Evolutionary conservation across 2,888 invertebrate species (phyloP).

Genomic region (Drosophila neonasuta): DNA sequence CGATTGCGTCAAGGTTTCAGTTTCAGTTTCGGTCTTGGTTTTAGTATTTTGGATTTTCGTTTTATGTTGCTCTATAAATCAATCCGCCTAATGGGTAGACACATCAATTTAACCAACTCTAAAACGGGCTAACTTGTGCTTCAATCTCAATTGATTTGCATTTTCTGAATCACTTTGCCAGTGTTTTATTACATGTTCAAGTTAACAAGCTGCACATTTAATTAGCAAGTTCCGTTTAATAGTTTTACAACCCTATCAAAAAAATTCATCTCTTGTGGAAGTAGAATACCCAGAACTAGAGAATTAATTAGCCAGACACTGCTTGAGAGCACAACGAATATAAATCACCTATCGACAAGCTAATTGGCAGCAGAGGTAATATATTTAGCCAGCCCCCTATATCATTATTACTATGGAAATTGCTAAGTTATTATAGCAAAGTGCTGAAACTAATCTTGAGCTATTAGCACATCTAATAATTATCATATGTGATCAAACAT

Average conservation of each 20-base stretch:
- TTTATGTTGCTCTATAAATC: constrained; percentile 47
- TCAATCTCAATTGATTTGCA: constrained; percentile 41
- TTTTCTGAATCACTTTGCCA: constrained; percentile 19
- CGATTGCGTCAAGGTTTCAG: constrained; percentile 17
- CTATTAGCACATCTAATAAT: background rate
- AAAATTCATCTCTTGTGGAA: constrained; percentile 11
- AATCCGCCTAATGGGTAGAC: constrained; percentile 38
- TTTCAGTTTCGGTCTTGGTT: background rate
- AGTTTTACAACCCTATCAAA: constrained; percentile 9
- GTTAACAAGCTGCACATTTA: constrained; percentile 1
- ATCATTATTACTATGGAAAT: constrained; percentile 35
- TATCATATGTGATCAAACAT: background rate
- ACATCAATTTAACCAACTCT: constrained; percentile 42
- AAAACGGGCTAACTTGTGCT: constrained; percentile 11
- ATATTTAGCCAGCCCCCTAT: constrained; percentile 7
- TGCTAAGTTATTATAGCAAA: constrained; percentile 16
- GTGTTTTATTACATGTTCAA: background rate
- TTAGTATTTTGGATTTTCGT: constrained; percentile 3
- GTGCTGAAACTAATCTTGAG: constrained; percentile 19
- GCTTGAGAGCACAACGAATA: constrained; percentile 10
- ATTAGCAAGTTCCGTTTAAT: constrained; percentile 23
- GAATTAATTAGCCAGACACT: background rate
- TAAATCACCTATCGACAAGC: constrained; percentile 49
- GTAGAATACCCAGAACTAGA: constrained; percentile 7
- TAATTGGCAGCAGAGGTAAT: constrained; percentile 45